These are phyloP conservation scores for Morone saxatilis DNA, from an alignment of 2,113 vertebrate genomes.

Conservation along the genomic window DNA sequence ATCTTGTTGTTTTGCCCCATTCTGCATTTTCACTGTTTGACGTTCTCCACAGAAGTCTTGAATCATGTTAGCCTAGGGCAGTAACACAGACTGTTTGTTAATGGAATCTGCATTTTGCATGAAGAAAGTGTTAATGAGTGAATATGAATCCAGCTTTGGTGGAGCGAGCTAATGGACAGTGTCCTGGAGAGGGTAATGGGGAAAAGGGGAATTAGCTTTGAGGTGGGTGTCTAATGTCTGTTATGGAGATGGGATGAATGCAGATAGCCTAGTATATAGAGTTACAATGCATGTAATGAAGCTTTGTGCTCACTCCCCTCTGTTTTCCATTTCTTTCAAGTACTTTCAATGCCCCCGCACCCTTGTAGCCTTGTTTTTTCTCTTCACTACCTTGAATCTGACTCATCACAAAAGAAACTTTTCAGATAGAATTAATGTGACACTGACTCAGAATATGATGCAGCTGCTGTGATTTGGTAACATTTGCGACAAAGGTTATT, in stretches of 20 bases:
- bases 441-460: slow-evolving; percentile 45
- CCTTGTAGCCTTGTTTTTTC: slow-evolving; percentile 26
- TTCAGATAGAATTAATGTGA: slow-evolving; percentile 53
- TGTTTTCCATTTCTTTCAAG: slow-evolving; percentile 14
- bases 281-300: slow-evolving; percentile 68
- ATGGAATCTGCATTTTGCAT: slow-evolving; percentile 71
- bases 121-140: slow-evolving; percentile 66
- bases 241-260: slow-evolving; percentile 43
- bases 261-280: slow-evolving; percentile 43
- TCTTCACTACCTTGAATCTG: slow-evolving; percentile 47
- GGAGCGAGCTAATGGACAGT: slow-evolving; percentile 63
- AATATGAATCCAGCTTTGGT: slow-evolving; percentile 53
- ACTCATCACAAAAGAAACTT: slow-evolving; percentile 50
- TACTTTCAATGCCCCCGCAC: slow-evolving; percentile 9
- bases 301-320: background rate
- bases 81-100: slow-evolving; percentile 63
- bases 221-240: slow-evolving; percentile 43
- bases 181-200: slow-evolving; percentile 51
- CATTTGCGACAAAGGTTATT: slow-evolving; percentile 26
- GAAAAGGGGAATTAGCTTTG: slow-evolving; percentile 39
- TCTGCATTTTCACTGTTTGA: slow-evolving; percentile 46
- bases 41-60: slow-evolving; percentile 30
- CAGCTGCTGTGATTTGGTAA: slow-evolving; percentile 33
- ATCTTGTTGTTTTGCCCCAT: slow-evolving; percentile 28
- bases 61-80: slow-evolving; percentile 48